Base-by-base conservation (phyloP, 2,888 invertebrate species). In the Agapostemon virescens region DNA sequence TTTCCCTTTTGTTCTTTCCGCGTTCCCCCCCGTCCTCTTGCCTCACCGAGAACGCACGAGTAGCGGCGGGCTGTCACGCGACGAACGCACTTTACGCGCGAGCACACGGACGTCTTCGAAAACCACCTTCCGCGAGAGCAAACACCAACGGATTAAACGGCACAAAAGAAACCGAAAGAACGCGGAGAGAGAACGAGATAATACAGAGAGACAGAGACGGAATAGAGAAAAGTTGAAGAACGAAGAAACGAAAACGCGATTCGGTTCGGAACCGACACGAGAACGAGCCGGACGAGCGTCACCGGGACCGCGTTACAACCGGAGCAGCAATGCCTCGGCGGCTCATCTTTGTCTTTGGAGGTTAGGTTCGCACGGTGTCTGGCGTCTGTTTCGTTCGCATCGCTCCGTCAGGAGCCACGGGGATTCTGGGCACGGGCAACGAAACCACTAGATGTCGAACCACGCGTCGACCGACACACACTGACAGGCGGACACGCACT, bases 261-360 rank as follows among this genome's bases (percentile, higher is more conserved):
- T 30, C 58, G 20, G 36, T 40, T 1, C 42, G 63, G 52, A 71
- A n/a, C n/a, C 79, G 72, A 69, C 42, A 64, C 55, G 79, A 45
- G 45, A 55, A 26, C 26, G 55, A 58, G 55, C 15, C 6, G 26
- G 15, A 17, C 58, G 58, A 67, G 79, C 58, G 73, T 80, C 72
- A 78, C 73, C 73, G 74, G 68, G 70, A 26, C 66, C 70, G 63
- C 74, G 81, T 69, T 58, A 67, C 55, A 55, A 72, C 69, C 38
- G 72, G 71, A 75, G 76, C 69, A 75, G 76, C 69, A 69, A 61
- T 69, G 82, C 79, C 76, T 45, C 73, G 70, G 64, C 73, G 70
- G 64, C 42, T 72, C 69, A 68, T 86, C 86, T 82, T 84, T 83
- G 84, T 81, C 78, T 85, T 89, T 88, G 83, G 86, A 89, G 89